Base-by-base conservation (phyloP, 1,140 invertebrate genomes). In the Papilio glaucus region DNA sequence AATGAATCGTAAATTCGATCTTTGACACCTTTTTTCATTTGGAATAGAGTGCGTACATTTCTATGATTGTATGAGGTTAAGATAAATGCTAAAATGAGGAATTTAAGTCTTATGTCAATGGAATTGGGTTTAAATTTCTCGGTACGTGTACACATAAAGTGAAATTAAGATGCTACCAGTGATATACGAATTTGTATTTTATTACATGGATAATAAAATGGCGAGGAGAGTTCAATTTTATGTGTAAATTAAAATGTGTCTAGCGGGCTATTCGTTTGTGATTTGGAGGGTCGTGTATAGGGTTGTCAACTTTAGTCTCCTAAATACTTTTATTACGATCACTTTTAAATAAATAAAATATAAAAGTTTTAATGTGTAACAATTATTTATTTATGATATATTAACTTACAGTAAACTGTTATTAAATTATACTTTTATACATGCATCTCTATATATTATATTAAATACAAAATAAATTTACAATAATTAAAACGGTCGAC, bases 1-100 rank as follows among this genome's bases (percentile, higher is more conserved):
- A 92, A 92, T 91, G 90, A 92, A 90, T 92, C 87, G 89, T 93
- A 93, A 93, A 93, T 93, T 90, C 88, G 89, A 93, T 91, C 91
- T 93, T 93, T 93, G 89, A 91, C 91, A 93, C 91, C 91, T 93
- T 90, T 69, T 93, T 91, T 89, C 87, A 91, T 91, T 91, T 89
- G 84, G 85, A 86, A 85, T 87, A 79, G 81, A 81, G 83, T 81
- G 83, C 75, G 77, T 85, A 77, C 79, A 85, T 87, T 89, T 86
- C 84, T 86, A 84, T 85, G 81, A 89, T 84, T 89, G 85, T 86
- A 74, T 77, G 65, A 65, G 62, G 42, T 62, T 72, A 63, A n/a
- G 18, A 63, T 67, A 6, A 57, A 72, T 65, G 29, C 2, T 72
- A 41, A 41, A 6, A 69, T 26, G 62, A 70, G 42, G 15, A 53